These are phyloP conservation scores for Urocolius indicus DNA, from an alignment of 2,113 vertebrate species.

Conservation along the genomic window DNA sequence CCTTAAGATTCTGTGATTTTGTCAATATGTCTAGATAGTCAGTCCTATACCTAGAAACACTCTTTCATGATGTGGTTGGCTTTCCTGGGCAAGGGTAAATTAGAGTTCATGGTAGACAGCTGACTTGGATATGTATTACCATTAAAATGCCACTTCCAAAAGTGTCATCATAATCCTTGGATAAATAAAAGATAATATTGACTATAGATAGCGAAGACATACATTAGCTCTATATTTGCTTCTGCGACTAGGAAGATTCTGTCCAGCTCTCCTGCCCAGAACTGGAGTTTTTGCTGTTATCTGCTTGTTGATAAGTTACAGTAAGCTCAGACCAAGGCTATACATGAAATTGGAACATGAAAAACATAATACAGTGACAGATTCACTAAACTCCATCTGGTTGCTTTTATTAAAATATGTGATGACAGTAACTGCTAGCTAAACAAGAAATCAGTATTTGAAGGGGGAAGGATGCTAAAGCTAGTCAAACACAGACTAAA, in stretches of 20 bases:
- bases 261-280: not conserved
- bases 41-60: not conserved
- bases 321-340: not conserved
- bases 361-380: not conserved
- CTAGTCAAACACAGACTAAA: not conserved
- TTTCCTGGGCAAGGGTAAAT: not conserved
- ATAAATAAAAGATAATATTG: not conserved
- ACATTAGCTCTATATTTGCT: not conserved
- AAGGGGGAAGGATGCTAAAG: not conserved
- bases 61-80: not conserved
- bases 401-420: not conserved
- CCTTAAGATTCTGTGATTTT: no score
- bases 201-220: not conserved
- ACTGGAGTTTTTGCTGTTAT: not conserved
- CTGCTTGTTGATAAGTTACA: not conserved
- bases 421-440: not conserved
- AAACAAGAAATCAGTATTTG: not conserved
- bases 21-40: not conserved
- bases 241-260: not conserved
- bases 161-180: not conserved
- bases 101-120: accelerated
- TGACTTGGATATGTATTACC: not conserved
- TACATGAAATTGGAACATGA: not conserved
- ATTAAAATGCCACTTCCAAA: not conserved
- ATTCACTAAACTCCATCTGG: not conserved